A percentile compares a stretch with the other conserved stretches of the same genome.
Evolutionary conservation across 2,113 vertebrate species (phyloP).

Genomic region (Herpetotheres cachinnans): DNA sequence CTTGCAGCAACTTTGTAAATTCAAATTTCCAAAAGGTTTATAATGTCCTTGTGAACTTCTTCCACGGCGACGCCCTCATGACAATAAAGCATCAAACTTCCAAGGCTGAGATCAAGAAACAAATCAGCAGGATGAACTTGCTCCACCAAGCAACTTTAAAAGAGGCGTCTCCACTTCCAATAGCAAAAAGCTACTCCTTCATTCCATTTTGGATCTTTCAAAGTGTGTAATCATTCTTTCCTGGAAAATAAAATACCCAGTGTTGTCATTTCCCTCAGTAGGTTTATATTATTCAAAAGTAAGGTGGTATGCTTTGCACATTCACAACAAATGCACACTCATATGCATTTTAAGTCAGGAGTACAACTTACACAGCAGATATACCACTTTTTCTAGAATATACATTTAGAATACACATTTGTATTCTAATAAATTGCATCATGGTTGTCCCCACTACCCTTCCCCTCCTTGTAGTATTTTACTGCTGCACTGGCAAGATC

Average conservation of each 20-base stretch:
- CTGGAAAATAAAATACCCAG: constrained; percentile 40
- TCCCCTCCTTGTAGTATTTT: neutral
- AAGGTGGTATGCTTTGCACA: neutral
- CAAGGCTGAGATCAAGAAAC: constrained; percentile 59
- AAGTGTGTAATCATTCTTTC: constrained; percentile 87
- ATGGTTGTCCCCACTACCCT: neutral
- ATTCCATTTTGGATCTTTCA: constrained; percentile 86
- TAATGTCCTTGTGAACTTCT: constrained; percentile 57
- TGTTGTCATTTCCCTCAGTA: neutral
- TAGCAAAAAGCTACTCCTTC: constrained; percentile 43
- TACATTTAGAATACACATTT: neutral
- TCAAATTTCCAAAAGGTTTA: constrained; percentile 61
- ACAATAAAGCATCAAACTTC: constrained; percentile 58
- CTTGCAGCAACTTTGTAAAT: constrained; percentile 69
- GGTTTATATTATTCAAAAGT: neutral
- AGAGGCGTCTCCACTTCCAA: constrained; percentile 46
- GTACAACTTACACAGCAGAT: neutral
- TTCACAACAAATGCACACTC: neutral
- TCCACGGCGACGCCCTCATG: constrained; percentile 47
- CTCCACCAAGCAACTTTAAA: constrained; percentile 38
- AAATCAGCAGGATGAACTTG: constrained; percentile 63
- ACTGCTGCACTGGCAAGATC: neutral
- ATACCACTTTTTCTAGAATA: neutral
- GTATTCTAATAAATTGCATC: neutral
- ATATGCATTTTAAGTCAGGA: neutral